These are phyloP conservation scores for Glaucidium brasilianum DNA, from an alignment of 2,113 vertebrate genomes.

Conservation along the genomic window DNA sequence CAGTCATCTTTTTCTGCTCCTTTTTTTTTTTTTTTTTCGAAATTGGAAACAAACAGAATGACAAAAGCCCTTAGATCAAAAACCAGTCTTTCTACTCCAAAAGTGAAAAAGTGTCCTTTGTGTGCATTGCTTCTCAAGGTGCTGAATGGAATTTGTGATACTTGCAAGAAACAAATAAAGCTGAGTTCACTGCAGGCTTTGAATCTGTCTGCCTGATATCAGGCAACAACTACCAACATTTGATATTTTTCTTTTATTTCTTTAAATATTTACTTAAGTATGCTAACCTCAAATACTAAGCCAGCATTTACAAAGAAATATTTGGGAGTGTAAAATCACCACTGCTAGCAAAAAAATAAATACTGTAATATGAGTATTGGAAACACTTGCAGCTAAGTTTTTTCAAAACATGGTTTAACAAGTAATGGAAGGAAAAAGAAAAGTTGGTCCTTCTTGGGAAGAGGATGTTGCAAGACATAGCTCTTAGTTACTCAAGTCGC, in stretches of 20 bases:
- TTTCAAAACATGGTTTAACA: not conserved
- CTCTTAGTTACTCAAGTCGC: not conserved
- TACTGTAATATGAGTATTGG: not conserved
- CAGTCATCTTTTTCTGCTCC: not conserved
- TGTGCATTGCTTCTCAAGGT: not conserved
- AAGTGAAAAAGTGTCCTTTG: not conserved
- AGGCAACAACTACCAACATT: not conserved
- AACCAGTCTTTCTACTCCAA: not conserved
- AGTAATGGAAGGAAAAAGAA: not conserved
- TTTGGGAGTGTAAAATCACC: not conserved
- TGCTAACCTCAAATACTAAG: not conserved
- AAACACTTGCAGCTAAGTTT: not conserved
- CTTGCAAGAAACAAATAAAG: not conserved
- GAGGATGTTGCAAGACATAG: not conserved
- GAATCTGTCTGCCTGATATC: not conserved
- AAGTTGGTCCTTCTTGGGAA: not conserved
- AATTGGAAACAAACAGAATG: not conserved
- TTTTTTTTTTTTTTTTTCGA: not conserved
- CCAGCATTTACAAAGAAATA: not conserved
- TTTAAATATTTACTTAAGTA: constrained; percentile 1
- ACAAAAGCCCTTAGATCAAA: not conserved
- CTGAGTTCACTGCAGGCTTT: not conserved
- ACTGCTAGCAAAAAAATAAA: not conserved
- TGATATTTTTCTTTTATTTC: not conserved
- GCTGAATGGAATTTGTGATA: not conserved